Evolutionary conservation across 2,888 invertebrate genomes (phyloP).

Genomic region (Brachypterus glaber): DNA sequence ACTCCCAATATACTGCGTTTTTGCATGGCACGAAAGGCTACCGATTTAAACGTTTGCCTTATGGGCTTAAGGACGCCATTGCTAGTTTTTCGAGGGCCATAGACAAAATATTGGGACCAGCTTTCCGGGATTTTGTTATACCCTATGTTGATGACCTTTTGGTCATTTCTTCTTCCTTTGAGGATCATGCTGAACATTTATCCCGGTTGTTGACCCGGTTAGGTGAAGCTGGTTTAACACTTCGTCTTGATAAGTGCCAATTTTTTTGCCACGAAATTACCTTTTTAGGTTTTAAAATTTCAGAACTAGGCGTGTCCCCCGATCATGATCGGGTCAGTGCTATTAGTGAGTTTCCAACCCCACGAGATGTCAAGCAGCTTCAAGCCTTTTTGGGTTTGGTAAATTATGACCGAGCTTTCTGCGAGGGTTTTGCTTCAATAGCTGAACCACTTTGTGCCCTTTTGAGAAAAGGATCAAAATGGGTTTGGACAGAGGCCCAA

Average conservation of each 20-base stretch:
- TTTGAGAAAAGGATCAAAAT: conserved; percentile 4
- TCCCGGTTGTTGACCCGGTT: conserved; percentile 14
- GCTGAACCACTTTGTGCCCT: conserved; percentile 8
- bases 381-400: no score
- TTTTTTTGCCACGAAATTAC: conserved; percentile 16
- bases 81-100: conserved; percentile 15
- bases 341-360: conserved; percentile 17
- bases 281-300: conserved; percentile 22
- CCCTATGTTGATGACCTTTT: conserved; percentile 19
- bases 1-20: conserved; percentile 22
- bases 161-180: conserved; percentile 15
- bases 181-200: conserved; percentile 17
- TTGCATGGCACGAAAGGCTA: conserved; percentile 17
- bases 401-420: no score
- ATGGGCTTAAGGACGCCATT: conserved; percentile 15
- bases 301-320: conserved; percentile 15
- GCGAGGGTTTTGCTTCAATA: conserved; percentile 17
- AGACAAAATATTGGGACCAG: conserved; percentile 15
- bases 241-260: conserved; percentile 19
- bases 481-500: conserved; percentile 5
- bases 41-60: conserved; percentile 19
- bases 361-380: conserved; percentile 16
- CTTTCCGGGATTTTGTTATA: no score
- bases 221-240: conserved; percentile 16
- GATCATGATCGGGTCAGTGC: conserved; percentile 19